Conservation (phyloP, 1,140 invertebrate species). For the Pissodes strobi region DNA sequence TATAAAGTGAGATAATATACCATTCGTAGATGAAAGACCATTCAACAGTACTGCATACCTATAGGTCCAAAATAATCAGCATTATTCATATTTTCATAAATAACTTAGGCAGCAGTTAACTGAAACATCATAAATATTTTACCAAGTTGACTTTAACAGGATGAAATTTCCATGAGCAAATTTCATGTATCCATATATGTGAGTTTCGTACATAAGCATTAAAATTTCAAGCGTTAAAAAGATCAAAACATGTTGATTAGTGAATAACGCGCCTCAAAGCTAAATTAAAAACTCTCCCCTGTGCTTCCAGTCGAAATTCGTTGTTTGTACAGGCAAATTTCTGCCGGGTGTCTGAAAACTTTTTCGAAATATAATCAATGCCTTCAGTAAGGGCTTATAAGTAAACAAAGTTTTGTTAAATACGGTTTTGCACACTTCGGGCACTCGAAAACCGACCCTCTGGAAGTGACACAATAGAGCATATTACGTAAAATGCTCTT, state of each 20-base stretch:
- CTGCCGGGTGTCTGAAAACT: conserved; percentile 19
- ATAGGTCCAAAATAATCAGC: no score
- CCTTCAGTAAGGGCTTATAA: conserved; percentile 16
- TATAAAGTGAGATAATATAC: no score
- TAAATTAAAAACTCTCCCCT: conserved; percentile 10
- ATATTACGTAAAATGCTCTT: background rate
- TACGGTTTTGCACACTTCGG: conserved; percentile 10
- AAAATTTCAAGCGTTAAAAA: background rate
- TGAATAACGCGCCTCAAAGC: background rate
- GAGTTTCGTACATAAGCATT: no score
- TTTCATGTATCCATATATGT: no score
- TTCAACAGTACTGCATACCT: no score
- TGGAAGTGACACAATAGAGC: conserved; percentile 21
- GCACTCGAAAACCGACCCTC: conserved; percentile 17
- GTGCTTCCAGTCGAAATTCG: background rate
- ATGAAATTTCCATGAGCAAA: no score
- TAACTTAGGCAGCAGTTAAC: no score
- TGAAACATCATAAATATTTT: no score
- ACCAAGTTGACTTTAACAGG: no score
- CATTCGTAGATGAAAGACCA: no score
- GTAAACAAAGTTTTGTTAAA: conserved; percentile 20
- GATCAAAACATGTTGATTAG: background rate
- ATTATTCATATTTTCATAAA: no score
- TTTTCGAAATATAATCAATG: conserved; percentile 19
- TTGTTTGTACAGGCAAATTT: conserved; percentile 14